A percentile compares a stretch with the other conserved stretches of the same genome.
Evolutionary conservation across 1,140 invertebrate species (phyloP).

Genomic region (Condylostylus longicornis): DNA sequence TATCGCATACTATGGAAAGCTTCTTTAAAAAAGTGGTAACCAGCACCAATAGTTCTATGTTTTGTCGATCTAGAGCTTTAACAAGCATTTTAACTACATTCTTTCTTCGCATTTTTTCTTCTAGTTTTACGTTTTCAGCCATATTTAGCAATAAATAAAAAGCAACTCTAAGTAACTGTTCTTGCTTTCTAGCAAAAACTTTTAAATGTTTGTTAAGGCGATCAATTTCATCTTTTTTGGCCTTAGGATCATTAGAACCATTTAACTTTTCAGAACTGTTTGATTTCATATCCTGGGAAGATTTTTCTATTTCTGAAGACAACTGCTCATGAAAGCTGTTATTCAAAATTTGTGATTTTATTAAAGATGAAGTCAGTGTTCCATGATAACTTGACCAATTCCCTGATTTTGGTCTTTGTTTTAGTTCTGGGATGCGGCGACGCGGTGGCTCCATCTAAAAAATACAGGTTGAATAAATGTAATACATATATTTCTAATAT

Average conservation of each 20-base stretch:
- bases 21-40: slow-evolving; percentile 91
- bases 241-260: slow-evolving; percentile 37
- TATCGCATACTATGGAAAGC: slow-evolving; percentile 84
- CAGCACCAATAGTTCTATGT: slow-evolving; percentile 77
- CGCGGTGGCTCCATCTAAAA: slow-evolving; percentile 42
- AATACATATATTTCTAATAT: background rate
- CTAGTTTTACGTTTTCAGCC: slow-evolving; percentile 84
- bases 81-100: slow-evolving; percentile 78
- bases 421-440: slow-evolving; percentile 49
- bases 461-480: background rate
- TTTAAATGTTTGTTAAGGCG: slow-evolving; percentile 64
- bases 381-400: slow-evolving; percentile 43
- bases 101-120: slow-evolving; percentile 94
- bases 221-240: slow-evolving; percentile 65
- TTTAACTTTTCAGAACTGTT: slow-evolving; percentile 35
- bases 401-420: slow-evolving; percentile 48
- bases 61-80: slow-evolving; percentile 74
- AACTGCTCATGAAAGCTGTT: slow-evolving; percentile 49
- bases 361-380: slow-evolving; percentile 26
- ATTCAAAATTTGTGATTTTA: slow-evolving; percentile 35
- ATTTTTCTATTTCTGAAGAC: slow-evolving; percentile 21
- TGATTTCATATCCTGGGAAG: slow-evolving; percentile 17
- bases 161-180: slow-evolving; percentile 72
- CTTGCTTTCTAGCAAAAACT: slow-evolving; percentile 75
- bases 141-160: slow-evolving; percentile 90